Conservation (phyloP, 2,113 vertebrate species). For the Hyperopisus bebe region DNA sequence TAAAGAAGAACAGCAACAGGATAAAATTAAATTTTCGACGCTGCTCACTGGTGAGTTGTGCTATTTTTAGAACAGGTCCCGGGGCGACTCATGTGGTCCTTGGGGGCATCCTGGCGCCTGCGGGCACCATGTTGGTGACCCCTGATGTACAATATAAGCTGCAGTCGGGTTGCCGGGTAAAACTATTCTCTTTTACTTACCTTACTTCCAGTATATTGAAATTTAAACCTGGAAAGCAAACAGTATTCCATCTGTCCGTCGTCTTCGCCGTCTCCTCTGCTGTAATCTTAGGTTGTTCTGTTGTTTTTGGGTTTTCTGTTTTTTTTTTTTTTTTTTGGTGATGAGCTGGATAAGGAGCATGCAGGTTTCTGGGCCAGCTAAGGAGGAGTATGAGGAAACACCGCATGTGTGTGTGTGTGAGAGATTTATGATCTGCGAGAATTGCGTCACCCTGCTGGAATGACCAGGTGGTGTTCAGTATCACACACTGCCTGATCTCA, state of each 20-base stretch:
- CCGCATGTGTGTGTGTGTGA: conserved; percentile 8
- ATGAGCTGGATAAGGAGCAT: conserved; percentile 28
- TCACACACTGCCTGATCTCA: conserved; percentile 40
- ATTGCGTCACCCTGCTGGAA: conserved; percentile 38
- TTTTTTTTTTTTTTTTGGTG: conserved; percentile 11
- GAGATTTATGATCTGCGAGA: conserved; percentile 50
- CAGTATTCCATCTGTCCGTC: background rate
- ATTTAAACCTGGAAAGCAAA: background rate
- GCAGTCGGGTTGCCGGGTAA: background rate
- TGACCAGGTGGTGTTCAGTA: conserved; percentile 46
- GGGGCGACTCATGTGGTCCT: too few species aligned
- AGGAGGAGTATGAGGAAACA: conserved; percentile 17
- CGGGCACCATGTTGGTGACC: too few species aligned
- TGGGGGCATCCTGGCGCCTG: too few species aligned
- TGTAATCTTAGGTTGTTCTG: conserved; percentile 18
- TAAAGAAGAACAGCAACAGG: too few species aligned
- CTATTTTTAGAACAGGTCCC: too few species aligned
- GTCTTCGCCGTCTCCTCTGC: background rate
- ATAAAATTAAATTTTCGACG: too few species aligned
- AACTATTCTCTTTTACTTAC: background rate
- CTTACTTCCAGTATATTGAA: background rate
- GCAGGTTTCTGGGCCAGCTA: conserved; percentile 48
- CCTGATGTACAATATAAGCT: background rate
- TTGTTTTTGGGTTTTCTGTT: conserved; percentile 42
- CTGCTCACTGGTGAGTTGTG: too few species aligned